Base-by-base conservation (phyloP, 2,888 invertebrate species). In the Melanargia galathea region DNA sequence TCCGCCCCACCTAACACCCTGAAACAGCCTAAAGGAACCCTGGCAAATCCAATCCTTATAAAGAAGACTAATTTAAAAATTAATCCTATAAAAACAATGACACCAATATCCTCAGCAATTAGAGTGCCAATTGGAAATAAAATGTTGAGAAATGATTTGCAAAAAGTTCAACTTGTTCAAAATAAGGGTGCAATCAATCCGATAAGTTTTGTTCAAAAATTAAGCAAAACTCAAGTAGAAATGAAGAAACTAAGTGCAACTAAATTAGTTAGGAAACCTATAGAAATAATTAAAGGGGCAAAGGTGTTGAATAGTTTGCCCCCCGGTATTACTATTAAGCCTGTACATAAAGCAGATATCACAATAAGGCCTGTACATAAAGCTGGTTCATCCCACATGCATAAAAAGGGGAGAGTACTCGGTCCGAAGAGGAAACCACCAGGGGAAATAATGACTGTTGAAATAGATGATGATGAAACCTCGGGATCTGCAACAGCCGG, bases 391-490 rank as follows among this genome's bases (percentile, higher is more conserved):
- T 38, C 66, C 22, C 60, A 48, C 13, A 24, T 35, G 1, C 49
- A 20, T 54, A 73, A 62, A 65, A 72, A 70, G 56, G 49, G 43
- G 58, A 70, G 67, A 57, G 26, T 20, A n/a, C 45, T 33, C 43
- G 26, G 59, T 11, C 16, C 45, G n/a, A 43, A 24, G 60, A 75
- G 68, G 65, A 35, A 61, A 60, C 62, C 18, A 66, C 13, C 65
- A 18, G 38, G 66, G 62, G 76, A 77, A 48, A 73, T 84, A 30
- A 72, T 79, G 55, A 86, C 85, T 57, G 86, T 90, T 5, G 84
- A 89, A 60, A 73, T 90, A 49, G 90, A 90, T 74, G 88, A 89
- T 75, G 89, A 91, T 70, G 85, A 86, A 20, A 63, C 67, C 6
- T 43, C 75, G 11, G 57, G 73, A 48, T 45, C 72, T 45, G 61